Base-by-base conservation (phyloP, 2,113 vertebrate genomes). In the Canis aureus region DNA sequence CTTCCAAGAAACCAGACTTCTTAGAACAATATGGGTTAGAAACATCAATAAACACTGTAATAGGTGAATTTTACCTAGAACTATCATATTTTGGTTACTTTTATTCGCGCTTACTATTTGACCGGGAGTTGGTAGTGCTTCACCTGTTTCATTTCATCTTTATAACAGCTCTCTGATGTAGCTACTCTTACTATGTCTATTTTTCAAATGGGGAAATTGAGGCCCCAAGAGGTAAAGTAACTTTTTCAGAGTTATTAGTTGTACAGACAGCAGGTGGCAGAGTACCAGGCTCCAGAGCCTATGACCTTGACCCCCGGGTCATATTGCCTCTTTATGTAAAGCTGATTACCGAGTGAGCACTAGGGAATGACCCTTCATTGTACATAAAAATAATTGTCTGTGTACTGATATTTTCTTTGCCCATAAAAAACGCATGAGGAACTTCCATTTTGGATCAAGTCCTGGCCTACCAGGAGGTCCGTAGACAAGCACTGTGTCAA, bases 401-500 rank as follows among this genome's bases (percentile, higher is more conserved):
- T 60, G 51, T 23, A 22, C 32, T 64, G 64, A 71, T 11, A 27
- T n/a, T 89, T 55, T 86, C 27, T 97, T 32, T 71, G 49, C 29
- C 10, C 38, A 0, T 67, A 23, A 69, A 66, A 57, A 49, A n/a
- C 60, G 82, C 66, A 57, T 13, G 23, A 20, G 25, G 10, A 27
- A 35, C 53, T 80, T 69, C 9, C 29, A 20, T 29, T 35, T 8
- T 43, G 32, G 64, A 43, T 78, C 43, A 32, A 3, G 32, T 49
- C 13, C 69, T 49, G 10, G 32, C 69, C 73, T 53, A 0, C 86
- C 67, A 25, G 22, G 74, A 38, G 38, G 29, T 3, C n/a, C 5
- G 0, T 13, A 15, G 43, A 49, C 78, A 4, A 38, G 32, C 35
- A 1, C 60, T 6, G 1, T 11, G 10, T 80, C 8, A 1, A 32